Conservation (phyloP, 2,888 invertebrate species). For the Pinctada fucata region DNA sequence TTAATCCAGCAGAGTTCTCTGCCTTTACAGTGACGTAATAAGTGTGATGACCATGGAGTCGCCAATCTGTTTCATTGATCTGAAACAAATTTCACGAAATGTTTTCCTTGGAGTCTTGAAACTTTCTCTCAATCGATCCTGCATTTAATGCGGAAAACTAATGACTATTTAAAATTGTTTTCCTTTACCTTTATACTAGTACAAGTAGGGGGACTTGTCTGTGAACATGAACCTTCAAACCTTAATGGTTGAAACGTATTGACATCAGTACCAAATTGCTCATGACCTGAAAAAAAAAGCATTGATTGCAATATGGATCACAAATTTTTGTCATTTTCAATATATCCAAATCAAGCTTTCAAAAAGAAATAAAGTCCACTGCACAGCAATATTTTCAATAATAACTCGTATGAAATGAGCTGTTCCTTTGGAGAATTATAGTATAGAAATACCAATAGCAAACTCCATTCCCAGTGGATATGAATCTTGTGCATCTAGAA, state of each 20-base stretch:
- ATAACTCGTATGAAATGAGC: no score
- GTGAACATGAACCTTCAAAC: slow-evolving; percentile 20
- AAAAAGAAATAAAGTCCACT: no score
- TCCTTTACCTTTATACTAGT: slow-evolving; percentile 22
- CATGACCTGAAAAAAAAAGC: slow-evolving; percentile 15
- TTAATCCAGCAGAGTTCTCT: slow-evolving; percentile 44
- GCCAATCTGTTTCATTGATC: slow-evolving; percentile 37
- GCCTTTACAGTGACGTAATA: slow-evolving; percentile 52
- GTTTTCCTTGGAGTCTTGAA: no score
- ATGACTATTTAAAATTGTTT: no score
- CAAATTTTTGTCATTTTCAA: no score
- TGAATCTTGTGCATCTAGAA: slow-evolving; percentile 48
- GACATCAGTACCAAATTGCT: slow-evolving; percentile 21
- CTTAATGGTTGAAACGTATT: slow-evolving; percentile 28
- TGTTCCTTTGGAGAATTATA: no score
- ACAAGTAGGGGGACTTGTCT: slow-evolving; percentile 24
- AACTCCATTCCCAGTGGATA: slow-evolving; percentile 36
- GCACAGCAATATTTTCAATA: no score
- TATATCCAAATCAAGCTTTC: no score
- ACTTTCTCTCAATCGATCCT: no score
- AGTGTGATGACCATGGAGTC: slow-evolving; percentile 42
- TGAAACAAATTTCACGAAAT: not conserved
- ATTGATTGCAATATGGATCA: no score
- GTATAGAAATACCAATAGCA: slow-evolving; percentile 43
- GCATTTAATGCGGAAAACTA: no score